Base-by-base conservation (phyloP, 2,797 vertebrate genomes). In the Falco columbarius region DNA sequence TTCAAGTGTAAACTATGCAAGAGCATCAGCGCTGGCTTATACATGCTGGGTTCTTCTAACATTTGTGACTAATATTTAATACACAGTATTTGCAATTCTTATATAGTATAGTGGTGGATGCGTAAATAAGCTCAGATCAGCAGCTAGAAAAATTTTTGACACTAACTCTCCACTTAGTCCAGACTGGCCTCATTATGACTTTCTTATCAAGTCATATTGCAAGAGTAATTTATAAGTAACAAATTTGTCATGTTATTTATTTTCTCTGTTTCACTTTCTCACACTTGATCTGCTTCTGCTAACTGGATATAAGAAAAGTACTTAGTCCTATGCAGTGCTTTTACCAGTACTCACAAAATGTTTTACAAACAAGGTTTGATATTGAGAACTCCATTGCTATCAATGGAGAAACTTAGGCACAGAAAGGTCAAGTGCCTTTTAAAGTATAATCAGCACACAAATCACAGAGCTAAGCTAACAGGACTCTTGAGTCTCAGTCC, bases 361-460 rank as follows among this genome's bases (percentile, higher is more conserved):
- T 74, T 94, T 87, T 61, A 89, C 59, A 92, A 87, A 89, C 65
- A 59, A 89, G 21, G 26, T 74, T 91, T 82, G 90, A n/a, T 58
- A 71, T 9, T 65, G 42, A 51, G 30, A 72, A 84, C 73, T 75
- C 63, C 24, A 55, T 4, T 81, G 55, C 17, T 49, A 61, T 52
- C 70, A 73, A 30, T 0, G 0, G 44, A 94, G 55, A 90, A 94
- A 81, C 22, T 44, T 42, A 36, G 21, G 74, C n/a, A 85, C 20
- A 75, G 73, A 32, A 49, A 89, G 92, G 87, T 88, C 82, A 90
- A 94, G 46, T 75, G 51, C 73, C 51, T 91, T 93, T 89, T 93
- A 86, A 89, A 73, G 36, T 32, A 74, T 54, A 75, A 34, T 67
- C 42, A 56, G 61, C 51, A 67, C 54, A 67, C n/a, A 91, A 86